These are phyloP conservation scores for Thereva nobilitata DNA, from an alignment of 2,888 invertebrate species.

Conservation along the genomic window DNA sequence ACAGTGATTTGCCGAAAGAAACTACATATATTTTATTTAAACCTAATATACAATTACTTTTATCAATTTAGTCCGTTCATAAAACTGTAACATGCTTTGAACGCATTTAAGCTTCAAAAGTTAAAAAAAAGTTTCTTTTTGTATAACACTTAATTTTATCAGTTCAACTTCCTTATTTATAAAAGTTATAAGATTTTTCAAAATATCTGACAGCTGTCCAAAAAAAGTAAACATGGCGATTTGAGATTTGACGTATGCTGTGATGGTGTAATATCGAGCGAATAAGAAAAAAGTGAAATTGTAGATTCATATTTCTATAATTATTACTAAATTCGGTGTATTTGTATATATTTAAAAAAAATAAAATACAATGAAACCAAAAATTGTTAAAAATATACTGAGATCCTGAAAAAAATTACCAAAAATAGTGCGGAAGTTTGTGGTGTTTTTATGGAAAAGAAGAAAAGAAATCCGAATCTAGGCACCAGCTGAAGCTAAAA, in stretches of 20 bases:
- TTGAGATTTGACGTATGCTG: conserved; percentile 22
- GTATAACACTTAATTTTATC: no score
- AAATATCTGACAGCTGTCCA: background rate
- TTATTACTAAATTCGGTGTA: no score
- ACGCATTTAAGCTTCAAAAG: no score
- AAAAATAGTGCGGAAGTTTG: background rate
- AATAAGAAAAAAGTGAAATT: conserved; percentile 2
- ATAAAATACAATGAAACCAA: conserved; percentile 12
- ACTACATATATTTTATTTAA: no score
- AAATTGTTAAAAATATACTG: conserved; percentile 9
- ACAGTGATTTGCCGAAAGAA: no score
- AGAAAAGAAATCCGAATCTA: conserved; percentile 16
- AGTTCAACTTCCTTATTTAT: no score
- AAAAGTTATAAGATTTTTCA: no score
- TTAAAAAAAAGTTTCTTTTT: no score
- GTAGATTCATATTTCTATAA: conserved; percentile 9
- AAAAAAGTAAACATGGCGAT: conserved; percentile 40
- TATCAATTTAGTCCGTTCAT: no score
- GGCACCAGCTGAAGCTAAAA: conserved; percentile 27
- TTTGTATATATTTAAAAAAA: conserved; percentile 3
- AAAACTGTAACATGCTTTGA: no score
- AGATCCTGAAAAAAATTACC: conserved; percentile 1
- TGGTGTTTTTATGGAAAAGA: conserved; percentile 19
- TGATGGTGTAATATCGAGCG: conserved; percentile 26
- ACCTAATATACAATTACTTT: no score